Evolutionary conservation across 2,888 invertebrate species (phyloP), one percentile per base, ranked within the genome.

Genomic region (Elaeidobius kamerunicus): DNA sequence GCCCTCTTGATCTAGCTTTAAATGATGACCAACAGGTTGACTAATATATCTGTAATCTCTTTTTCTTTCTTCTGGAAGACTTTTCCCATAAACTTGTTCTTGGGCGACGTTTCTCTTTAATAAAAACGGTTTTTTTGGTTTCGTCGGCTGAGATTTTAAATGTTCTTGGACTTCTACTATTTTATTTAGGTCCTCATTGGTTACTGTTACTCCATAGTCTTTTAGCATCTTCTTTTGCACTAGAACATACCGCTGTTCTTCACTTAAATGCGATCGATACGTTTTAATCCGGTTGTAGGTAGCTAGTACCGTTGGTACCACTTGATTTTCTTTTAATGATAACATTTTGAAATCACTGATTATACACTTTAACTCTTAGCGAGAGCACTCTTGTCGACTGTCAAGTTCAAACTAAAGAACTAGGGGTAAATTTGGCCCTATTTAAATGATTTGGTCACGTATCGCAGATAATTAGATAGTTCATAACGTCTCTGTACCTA

Each of bases 141-240:
- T n/a, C n/a, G n/a, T n/a, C n/a, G n/a, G n/a, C n/a, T n/a, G n/a
- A n/a, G n/a, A 12, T 38, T 38, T 18, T 28, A 9, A 15, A 14
- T 45, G 2, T 14, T 17, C 27, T 20, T 28, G n/a, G 14, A n/a
- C 6, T 14, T 35, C 30, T 5, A 27, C 9, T 5, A 48, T 38
- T 32, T 41, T 43, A 2, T 27, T n/a, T 15, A 46, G 19, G 2
- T 43, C 20, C 9, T 47, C 48, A 12, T 12, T 20, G 4, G 38
- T 19, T 11, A 48, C 20, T 30, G 12, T 19, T 4, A 48, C 12
- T 20, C 47, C 43, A 23, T 42, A 23, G 16, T 48, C 47, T 43
- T 48, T 47, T 18, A 36, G 7, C 44, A 53, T 35, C 12, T 36
- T 43, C 30, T 48, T 30, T 18, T 48, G 38, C 17, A 39, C 39